phyloP scores from a whole-genome alignment of 2,888 invertebrate genomes.

The Coecobrya sp. region DNA sequence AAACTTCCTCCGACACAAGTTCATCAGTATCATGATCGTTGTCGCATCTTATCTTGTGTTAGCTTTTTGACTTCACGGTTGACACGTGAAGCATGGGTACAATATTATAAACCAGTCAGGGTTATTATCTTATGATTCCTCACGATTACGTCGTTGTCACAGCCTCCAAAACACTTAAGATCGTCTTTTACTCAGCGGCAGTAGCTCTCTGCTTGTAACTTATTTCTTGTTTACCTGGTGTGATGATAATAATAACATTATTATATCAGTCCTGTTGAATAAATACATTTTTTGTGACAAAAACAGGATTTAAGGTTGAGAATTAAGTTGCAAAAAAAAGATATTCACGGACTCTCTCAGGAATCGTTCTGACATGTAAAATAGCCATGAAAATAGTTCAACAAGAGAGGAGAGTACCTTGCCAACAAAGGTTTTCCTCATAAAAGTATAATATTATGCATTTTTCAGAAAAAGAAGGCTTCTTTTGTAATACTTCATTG shows the following conservation, averaged over 20 bases:
- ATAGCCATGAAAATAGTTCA: conserved; percentile 7
- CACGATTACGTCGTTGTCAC: conserved; percentile 67
- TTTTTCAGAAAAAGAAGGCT: background rate
- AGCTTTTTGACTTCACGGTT: conserved; percentile 75
- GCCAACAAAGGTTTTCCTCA: conserved; percentile 21
- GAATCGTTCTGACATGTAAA: background rate
- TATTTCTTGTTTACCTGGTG: conserved; percentile 12
- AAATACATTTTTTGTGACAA: conserved; percentile 31
- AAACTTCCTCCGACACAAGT: conserved; percentile 13
- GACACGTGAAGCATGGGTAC: conserved; percentile 73
- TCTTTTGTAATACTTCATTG: background rate
- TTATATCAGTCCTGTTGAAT: background rate
- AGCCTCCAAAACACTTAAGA: conserved; percentile 60
- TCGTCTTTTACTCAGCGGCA: background rate
- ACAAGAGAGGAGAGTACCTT: conserved; percentile 18
- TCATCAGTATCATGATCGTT: background rate
- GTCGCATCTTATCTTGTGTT: conserved; percentile 20
- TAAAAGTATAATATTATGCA: background rate
- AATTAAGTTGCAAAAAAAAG: conserved; percentile 3
- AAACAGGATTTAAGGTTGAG: conserved; percentile 79
- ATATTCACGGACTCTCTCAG: conserved; percentile 36
- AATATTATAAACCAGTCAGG: conserved; percentile 49
- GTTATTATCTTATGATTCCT: conserved; percentile 71
- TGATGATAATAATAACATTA: background rate
- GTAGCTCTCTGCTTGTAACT: background rate